phyloP scores from a whole-genome alignment of 2,113 vertebrate genomes.

The Hoplias malabaricus region DNA sequence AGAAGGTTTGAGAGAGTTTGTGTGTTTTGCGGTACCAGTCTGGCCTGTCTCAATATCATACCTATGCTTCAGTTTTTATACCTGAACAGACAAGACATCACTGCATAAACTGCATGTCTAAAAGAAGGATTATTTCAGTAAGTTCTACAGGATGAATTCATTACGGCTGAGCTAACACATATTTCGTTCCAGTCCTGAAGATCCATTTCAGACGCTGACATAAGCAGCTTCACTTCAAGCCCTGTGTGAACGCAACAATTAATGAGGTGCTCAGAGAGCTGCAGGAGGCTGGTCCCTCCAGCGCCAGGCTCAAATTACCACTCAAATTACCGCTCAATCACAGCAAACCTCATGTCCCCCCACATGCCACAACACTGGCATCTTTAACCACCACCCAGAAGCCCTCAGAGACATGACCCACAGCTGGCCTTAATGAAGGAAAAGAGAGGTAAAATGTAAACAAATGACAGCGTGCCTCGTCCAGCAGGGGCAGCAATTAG shows the following conservation, averaged over 20 bases:
- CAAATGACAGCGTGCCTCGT: neutral
- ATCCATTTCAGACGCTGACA: neutral
- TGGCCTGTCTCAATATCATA: too few relatives aligned
- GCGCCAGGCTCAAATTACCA: constrained; percentile 9
- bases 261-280: constrained; percentile 2
- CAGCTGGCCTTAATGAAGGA: neutral
- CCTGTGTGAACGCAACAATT: neutral
- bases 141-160: neutral
- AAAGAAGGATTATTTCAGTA: neutral
- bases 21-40: too few relatives aligned
- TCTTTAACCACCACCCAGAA: neutral
- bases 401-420: neutral
- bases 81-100: too few relatives aligned
- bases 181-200: neutral
- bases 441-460: neutral
- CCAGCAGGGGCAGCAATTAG: constrained; percentile 26
- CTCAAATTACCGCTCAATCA: constrained; percentile 21
- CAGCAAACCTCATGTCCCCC: neutral
- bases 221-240: neutral
- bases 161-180: neutral
- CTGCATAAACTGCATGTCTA: neutral
- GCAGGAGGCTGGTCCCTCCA: neutral
- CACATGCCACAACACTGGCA: neutral
- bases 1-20: too few relatives aligned
- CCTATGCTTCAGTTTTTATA: too few relatives aligned